These are phyloP conservation scores for Sitta europaea DNA, from an alignment of 2,113 vertebrate genomes.

Conservation along the genomic window DNA sequence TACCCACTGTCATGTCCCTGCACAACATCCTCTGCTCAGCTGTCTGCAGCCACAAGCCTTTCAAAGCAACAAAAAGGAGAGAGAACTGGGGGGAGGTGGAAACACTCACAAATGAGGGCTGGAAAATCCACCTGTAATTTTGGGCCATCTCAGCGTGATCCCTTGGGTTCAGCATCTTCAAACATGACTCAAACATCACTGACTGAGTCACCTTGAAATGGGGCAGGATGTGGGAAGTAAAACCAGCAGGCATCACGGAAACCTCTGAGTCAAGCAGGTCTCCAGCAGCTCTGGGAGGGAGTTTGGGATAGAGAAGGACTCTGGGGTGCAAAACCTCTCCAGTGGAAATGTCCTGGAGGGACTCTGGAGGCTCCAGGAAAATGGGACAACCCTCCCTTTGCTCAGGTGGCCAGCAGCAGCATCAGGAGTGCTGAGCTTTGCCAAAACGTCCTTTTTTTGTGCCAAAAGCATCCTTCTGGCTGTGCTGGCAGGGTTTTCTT, in stretches of 20 bases:
- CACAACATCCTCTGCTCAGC: background rate
- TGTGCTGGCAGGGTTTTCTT: background rate
- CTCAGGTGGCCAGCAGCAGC: background rate
- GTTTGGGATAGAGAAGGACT: background rate
- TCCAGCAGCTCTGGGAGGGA: background rate
- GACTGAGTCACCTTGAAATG: background rate
- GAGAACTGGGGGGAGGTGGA: background rate
- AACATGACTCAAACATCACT: background rate
- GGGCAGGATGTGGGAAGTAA: conserved; percentile 31
- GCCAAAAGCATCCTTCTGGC: background rate
- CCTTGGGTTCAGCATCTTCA: background rate
- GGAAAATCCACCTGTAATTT: conserved; percentile 19
- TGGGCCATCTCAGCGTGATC: background rate
- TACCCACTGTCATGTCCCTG: accelerated
- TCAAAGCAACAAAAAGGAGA: background rate
- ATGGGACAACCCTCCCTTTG: background rate
- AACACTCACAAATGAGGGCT: background rate
- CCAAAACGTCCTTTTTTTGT: background rate
- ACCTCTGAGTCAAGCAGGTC: background rate
- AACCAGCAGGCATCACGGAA: background rate
- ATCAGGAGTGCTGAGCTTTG: background rate
- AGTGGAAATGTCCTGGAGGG: background rate
- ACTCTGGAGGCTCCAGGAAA: background rate
- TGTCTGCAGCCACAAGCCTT: background rate
- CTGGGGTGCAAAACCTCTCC: background rate